phyloP scores from a whole-genome alignment of 1,140 invertebrate genomes.

The Cepaea nemoralis region DNA sequence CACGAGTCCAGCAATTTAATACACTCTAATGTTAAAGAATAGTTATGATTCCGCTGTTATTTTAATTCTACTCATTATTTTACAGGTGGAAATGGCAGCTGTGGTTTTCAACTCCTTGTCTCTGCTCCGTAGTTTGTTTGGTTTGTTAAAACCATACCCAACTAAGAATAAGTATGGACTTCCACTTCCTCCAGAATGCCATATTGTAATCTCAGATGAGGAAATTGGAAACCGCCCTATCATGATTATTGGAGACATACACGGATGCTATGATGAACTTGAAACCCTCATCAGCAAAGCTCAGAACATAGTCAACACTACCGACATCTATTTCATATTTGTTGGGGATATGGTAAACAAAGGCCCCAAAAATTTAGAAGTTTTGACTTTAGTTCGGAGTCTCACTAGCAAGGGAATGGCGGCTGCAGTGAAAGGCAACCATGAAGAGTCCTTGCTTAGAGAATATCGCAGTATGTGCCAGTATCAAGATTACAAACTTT shows the following conservation, averaged over 20 bases:
- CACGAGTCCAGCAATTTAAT: too few relatives aligned
- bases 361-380: conserved; percentile 66
- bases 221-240: conserved; percentile 52
- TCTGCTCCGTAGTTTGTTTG: background rate
- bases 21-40: too few relatives aligned
- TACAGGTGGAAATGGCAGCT: conserved; percentile 19
- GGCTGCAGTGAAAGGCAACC: conserved; percentile 62
- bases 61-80: too few relatives aligned
- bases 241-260: conserved; percentile 71
- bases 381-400: conserved; percentile 48
- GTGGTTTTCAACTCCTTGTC: conserved; percentile 26
- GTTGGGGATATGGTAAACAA: conserved; percentile 71
- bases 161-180: conserved; percentile 48
- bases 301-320: conserved; percentile 18
- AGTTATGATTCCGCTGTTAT: too few relatives aligned
- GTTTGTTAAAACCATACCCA: background rate
- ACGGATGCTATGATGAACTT: conserved; percentile 71
- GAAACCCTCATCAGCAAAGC: conserved; percentile 56
- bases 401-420: conserved; percentile 24
- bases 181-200: conserved; percentile 48
- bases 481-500: conserved; percentile 50
- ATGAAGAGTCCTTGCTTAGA: conserved; percentile 59
- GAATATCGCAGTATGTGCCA: conserved; percentile 43
- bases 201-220: conserved; percentile 47
- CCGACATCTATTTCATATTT: conserved; percentile 65